These are phyloP conservation scores for Lobophora halterata DNA, from an alignment of 2,888 invertebrate species.

Conservation along the genomic window DNA sequence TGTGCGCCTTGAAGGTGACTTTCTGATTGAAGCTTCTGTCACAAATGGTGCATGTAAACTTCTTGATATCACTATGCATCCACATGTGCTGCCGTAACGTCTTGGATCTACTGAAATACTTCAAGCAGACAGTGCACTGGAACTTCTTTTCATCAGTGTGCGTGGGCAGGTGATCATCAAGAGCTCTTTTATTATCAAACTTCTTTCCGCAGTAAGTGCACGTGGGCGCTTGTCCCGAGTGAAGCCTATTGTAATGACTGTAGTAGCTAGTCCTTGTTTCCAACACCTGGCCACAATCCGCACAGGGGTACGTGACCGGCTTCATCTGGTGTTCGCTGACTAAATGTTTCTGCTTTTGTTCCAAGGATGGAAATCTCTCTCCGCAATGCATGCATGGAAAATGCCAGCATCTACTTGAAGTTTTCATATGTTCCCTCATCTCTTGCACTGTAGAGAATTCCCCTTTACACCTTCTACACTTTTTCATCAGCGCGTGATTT, in stretches of 20 bases:
- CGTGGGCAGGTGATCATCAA: constrained; percentile 65
- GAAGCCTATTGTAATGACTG: constrained; percentile 53
- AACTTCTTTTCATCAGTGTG: constrained; percentile 74
- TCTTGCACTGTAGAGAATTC: constrained; percentile 49
- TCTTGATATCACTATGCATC: constrained; percentile 61
- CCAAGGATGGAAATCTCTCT: constrained; percentile 65
- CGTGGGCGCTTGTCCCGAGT: constrained; percentile 52
- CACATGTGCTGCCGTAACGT: constrained; percentile 66
- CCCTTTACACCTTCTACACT: constrained; percentile 62
- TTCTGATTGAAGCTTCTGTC: constrained; percentile 65
- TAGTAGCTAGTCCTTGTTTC: constrained; percentile 53
- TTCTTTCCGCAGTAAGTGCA: constrained; percentile 59
- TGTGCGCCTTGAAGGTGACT: constrained; percentile 59
- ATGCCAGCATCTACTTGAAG: constrained; percentile 53
- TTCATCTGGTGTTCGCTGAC: constrained; percentile 47
- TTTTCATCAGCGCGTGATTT: constrained; percentile 48
- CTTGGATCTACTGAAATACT: constrained; percentile 72
- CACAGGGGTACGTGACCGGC: constrained; percentile 49
- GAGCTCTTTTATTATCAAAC: constrained; percentile 45
- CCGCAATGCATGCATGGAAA: constrained; percentile 58
- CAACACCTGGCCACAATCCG: constrained; percentile 54
- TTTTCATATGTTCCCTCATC: constrained; percentile 49
- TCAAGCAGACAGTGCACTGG: constrained; percentile 68
- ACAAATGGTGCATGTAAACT: constrained; percentile 58
- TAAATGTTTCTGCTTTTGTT: constrained; percentile 57